Base-by-base conservation (phyloP, 2,797 vertebrate species). In the Dryobates pubescens region DNA sequence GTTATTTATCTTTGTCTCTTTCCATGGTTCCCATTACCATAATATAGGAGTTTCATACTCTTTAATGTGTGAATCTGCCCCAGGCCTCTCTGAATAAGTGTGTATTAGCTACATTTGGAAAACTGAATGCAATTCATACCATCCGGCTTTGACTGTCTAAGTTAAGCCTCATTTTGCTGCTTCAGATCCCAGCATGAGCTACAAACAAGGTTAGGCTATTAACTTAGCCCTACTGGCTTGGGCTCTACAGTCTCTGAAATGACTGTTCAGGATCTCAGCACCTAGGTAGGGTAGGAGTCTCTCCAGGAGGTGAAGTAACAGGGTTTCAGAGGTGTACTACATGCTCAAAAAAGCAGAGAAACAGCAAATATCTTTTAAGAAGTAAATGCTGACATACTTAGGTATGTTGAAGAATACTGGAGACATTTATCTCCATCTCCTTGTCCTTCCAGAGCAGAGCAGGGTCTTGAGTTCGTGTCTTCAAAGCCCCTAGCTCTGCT, bases 261-360 rank as follows among this genome's bases (percentile, higher is more conserved):
- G 67, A 65, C 63, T 65, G 41, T 36, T 86, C 26, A 67, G 93
- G 65, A 53, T 53, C 82, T 83, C 59, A 72, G 43, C 76, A 75
- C 73, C 90, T 83, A 93, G 87, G 80, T 49, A 74, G 87, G 65
- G 76, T 26, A 89, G 82, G 63, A 30, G 26, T 72, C 70, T 59
- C 63, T 93, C 15, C 67, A 87, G 82, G 76, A 92, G 90, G 74
- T 58, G 41, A 74, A 71, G 78, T 82, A 95, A 82, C 84, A 85
- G 71, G 61, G 94, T 95, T 96, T 90, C 86, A 73, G 78, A 85
- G 68, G 69, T 82, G 86, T 96, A n/a, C 86, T 94, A 94, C 92
- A 92, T 82, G 72, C 63, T 87, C 72, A 63, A 72, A 87, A 89
- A 95, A 92, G 87, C 76, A 93, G 83, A 88, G 57, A 88, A 94